Percentiles rank a stretch among this genome's conserved stretches.
phyloP scores from a whole-genome alignment of 1,140 invertebrate species.

The Euglossa dilemma region DNA sequence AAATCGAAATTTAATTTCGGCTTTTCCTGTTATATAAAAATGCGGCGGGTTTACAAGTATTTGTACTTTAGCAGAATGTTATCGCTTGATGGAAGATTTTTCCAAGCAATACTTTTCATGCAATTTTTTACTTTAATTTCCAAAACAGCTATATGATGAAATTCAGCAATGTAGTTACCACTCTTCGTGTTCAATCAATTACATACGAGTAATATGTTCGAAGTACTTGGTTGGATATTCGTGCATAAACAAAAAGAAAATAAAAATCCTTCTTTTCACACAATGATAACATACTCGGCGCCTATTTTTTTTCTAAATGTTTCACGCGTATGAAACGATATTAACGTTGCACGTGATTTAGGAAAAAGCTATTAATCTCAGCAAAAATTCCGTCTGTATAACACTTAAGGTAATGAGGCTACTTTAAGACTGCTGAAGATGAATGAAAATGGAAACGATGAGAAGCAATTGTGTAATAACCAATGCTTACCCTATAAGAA shows the following conservation, averaged over 20 bases:
- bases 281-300: neutral
- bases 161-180: neutral
- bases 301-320: neutral
- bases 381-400: neutral
- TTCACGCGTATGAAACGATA: neutral
- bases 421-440: conserved; percentile 29
- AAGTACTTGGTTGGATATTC: conserved; percentile 52
- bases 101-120: neutral
- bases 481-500: conserved; percentile 80
- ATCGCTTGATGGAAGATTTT: neutral
- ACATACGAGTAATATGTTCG: conserved; percentile 18
- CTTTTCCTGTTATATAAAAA: neutral
- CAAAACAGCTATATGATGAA: neutral
- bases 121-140: neutral
- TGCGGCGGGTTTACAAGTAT: neutral
- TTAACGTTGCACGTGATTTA: neutral
- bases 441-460: conserved; percentile 55
- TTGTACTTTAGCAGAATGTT: neutral
- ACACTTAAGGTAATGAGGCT: conserved; percentile 20
- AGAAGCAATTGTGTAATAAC: conserved; percentile 71
- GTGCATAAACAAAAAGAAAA: conserved; percentile 29
- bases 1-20: neutral
- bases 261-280: neutral
- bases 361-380: conserved; percentile 2
- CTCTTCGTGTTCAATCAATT: neutral